A percentile compares a stretch with the other conserved stretches of the same genome.
phyloP scores from a whole-genome alignment of 2,888 invertebrate genomes.

The Margaritifera margaritifera region DNA sequence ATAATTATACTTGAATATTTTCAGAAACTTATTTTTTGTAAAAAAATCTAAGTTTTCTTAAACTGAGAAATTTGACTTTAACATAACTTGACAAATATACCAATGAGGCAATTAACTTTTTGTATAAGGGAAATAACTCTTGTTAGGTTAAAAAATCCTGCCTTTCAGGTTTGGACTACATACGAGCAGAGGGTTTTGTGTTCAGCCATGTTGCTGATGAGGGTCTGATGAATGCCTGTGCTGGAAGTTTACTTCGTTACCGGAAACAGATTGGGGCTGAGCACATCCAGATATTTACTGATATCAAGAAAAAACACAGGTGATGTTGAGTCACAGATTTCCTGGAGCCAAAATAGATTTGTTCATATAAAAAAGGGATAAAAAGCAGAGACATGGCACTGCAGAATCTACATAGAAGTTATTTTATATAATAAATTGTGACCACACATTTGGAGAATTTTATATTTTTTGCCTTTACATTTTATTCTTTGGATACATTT shows the following conservation, averaged over 20 bases:
- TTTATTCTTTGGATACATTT: too few relatives aligned
- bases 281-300: conserved; percentile 81
- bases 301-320: conserved; percentile 91
- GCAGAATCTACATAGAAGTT: too few relatives aligned
- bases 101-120: not conserved
- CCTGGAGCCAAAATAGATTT: not conserved
- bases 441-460: too few relatives aligned
- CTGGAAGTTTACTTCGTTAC: conserved; percentile 83
- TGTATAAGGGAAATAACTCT: not conserved
- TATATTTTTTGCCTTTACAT: too few relatives aligned
- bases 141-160: not conserved
- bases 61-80: too few relatives aligned
- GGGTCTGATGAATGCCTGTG: conserved; percentile 84
- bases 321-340: conserved; percentile 50
- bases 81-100: too few relatives aligned
- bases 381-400: too few relatives aligned
- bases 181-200: conserved; percentile 85
- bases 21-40: too few relatives aligned
- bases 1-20: too few relatives aligned
- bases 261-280: conserved; percentile 81
- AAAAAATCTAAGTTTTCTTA: too few relatives aligned
- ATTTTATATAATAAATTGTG: too few relatives aligned
- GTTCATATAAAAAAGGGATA: not conserved
- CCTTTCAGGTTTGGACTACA: conserved; percentile 78
- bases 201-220: conserved; percentile 87